Base-by-base conservation (phyloP, 2,797 vertebrate genomes). In the Crocodylus rhombifer region DNA sequence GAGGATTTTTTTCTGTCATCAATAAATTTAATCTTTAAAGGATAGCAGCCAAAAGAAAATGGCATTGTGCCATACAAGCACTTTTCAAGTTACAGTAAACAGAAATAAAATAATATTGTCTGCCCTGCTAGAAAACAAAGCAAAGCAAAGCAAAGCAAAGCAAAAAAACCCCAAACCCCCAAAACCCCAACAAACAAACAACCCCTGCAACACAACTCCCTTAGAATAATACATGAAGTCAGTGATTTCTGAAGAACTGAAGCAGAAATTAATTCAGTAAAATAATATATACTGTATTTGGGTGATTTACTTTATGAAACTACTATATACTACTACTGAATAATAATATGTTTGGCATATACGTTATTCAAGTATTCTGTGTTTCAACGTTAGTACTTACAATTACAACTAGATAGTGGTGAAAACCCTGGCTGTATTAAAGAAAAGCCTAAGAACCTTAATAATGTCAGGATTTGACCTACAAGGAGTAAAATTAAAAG, bases 191-290 rank as follows among this genome's bases (percentile, higher is more conserved):
- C 9, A 51, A 51, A 51, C 42, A 51, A 51, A 51, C 9, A 51
- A 51, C 10, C 42, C 42, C 42, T 5, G 36, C 42, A 51, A 9
- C 42, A 51, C 9, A 13, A 14, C 11, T 6, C 6, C 21, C 67
- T 33, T 33, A 71, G 18, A 23, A 71, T 23, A 42, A 36, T 13
- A 71, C 4, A 55, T 9, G 10, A 16, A 89, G 84, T 2, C 79
- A 77, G 60, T 57, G 14, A 90, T 87, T 89, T 6, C n/a, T 61
- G 7, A 2, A 90, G 33, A 87, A 73, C 28, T 86, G 74, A 62
- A 89, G 80, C 14, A 88, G 14, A 75, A 92, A 93, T 80, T 8
- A 65, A 30, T 73, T 89, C 25, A 73, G 57, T 57, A 73, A 90
- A 91, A 86, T 33, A 0, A 77, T 61, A 69, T 36, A 23, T 3